phyloP scores from a whole-genome alignment of 2,888 invertebrate genomes.

The Diloba caeruleocephala region DNA sequence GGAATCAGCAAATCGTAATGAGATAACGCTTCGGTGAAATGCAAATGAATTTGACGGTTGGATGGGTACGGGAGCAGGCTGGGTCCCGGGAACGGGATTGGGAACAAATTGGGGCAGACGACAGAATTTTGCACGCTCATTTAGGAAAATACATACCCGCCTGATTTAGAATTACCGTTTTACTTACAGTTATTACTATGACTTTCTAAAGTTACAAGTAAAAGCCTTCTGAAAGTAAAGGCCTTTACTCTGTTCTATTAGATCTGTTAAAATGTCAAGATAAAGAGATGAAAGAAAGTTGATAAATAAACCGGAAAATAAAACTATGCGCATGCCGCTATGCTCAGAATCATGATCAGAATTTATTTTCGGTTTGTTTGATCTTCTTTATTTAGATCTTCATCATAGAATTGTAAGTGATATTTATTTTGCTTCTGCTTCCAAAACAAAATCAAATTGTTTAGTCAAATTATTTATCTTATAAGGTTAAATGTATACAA shows the following conservation, averaged over 20 bases:
- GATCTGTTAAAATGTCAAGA: conserved; percentile 22
- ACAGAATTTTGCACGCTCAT: conserved; percentile 71
- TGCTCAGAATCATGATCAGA: neutral
- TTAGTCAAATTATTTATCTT: neutral
- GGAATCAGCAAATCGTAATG: conserved; percentile 75
- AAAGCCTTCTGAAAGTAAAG: conserved; percentile 40
- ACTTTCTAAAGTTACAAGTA: conserved; percentile 34
- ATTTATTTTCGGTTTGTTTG: conserved; percentile 14
- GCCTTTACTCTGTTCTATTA: conserved; percentile 29
- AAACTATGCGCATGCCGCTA: conserved; percentile 5
- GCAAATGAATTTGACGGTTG: conserved; percentile 79
- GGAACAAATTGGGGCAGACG: conserved; percentile 74
- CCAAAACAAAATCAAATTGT: neutral
- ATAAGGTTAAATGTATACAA: too few species aligned
- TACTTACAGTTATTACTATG: conserved; percentile 48
- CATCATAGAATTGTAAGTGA: neutral
- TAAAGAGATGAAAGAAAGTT: conserved; percentile 5
- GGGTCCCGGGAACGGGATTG: conserved; percentile 56
- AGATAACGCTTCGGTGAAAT: conserved; percentile 77
- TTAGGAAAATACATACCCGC: conserved; percentile 66
- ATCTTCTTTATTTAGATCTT: conserved; percentile 6
- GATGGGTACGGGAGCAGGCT: conserved; percentile 57
- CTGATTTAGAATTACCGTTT: conserved; percentile 63
- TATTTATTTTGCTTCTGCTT: neutral
- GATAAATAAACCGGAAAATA: conserved; percentile 2